Evolutionary conservation across 1,140 invertebrate genomes (phyloP), one percentile per base, ranked within the genome.

Genomic region (Panulirus ornatus): DNA sequence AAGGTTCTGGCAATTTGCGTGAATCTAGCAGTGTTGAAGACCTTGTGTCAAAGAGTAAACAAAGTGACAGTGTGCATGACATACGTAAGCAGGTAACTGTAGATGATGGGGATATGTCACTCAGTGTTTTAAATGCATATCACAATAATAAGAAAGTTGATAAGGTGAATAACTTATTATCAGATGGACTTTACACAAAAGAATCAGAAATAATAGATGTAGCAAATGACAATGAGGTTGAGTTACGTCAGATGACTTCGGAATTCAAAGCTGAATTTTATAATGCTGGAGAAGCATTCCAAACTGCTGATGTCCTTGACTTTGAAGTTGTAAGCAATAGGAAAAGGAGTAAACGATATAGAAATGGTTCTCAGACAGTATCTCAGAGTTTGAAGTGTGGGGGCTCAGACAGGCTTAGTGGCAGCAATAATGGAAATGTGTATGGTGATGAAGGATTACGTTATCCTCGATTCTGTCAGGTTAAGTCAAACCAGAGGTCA

Each of bases 261-360:
- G 91, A 92, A 47, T 92, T 92, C 88, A 84, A 71, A 70, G 73
- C 84, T 54, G 91, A 92, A 70, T 92, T 92, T 71, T 92, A 92
- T 54, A 91, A 86, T 88, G 91, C 76, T 30, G 91, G 91, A 58
- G 91, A 92, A 44, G 66, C 88, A 54, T 91, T 89, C 63, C 47
- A 84, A 54, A 71, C 47, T 30, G 63, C 51, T 22, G 84, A 86
- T 88, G 27, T 81, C 51, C 66, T 81, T 81, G 91, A 92, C 44
- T 92, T 92, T 85, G 91, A 92, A 70, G 63, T 92, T 14, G 91
- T 92, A 36, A 91, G 88, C 38, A 92, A 85, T 66, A 87, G 91
- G 84, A 91, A 92, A 79, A 54, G 82, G 30, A 58, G 86, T 34
- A 85, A 91, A 88, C 51, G 76, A 47, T 81, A 34, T 27, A 86